Evolutionary conservation across 2,797 vertebrate genomes (phyloP).

Genomic region (Melopsittacus undulatus): DNA sequence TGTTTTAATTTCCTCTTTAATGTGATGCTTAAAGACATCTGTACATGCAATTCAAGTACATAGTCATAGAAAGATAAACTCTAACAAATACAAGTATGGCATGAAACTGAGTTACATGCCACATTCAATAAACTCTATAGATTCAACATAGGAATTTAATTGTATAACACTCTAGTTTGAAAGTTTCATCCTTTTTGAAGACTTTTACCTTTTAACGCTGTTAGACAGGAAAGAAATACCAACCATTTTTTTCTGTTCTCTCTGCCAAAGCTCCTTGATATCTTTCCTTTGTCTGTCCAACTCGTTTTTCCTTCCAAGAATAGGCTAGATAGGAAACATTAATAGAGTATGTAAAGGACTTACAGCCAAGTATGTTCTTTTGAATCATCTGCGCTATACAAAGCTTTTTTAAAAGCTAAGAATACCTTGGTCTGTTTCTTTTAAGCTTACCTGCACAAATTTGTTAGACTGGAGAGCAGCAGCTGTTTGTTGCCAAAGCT

Average conservation of each 20-base stretch:
- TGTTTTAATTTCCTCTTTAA: neutral
- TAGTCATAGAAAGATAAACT: neutral
- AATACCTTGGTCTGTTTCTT: neutral
- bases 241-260: conserved; percentile 97
- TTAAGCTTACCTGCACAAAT: conserved; percentile 89
- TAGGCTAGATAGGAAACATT: conserved; percentile 82
- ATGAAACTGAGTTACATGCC: neutral
- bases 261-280: conserved; percentile 97
- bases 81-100: neutral
- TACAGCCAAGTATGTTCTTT: neutral
- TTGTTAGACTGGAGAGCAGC: conserved; percentile 92
- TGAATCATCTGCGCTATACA: neutral
- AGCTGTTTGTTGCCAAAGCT: conserved; percentile 89
- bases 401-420: neutral
- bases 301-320: conserved; percentile 91
- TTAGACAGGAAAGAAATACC: conserved; percentile 58
- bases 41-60: neutral
- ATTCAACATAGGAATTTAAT: neutral
- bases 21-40: neutral
- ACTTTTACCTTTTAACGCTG: neutral
- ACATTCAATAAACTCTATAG: neutral
- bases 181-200: neutral
- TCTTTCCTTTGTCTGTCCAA: conserved; percentile 96
- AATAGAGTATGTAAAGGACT: neutral
- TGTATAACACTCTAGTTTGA: neutral